Evolutionary conservation across 2,888 invertebrate species (phyloP).

Genomic region (Dromius quadrimaculatus): DNA sequence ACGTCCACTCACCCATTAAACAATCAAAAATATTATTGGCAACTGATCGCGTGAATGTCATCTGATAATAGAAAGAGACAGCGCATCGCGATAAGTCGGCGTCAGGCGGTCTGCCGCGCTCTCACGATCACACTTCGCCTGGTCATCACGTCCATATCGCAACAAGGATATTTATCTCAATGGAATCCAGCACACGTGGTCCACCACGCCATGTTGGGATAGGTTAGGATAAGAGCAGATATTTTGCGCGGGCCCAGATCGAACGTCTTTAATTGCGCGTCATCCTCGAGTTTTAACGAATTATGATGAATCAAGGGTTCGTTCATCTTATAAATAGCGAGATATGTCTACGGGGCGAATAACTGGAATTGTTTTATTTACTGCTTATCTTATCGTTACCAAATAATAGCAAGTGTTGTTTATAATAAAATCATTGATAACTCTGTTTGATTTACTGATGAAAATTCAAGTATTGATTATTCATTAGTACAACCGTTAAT

Average conservation of each 20-base stretch:
- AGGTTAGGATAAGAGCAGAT: not conserved
- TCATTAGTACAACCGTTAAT: constrained; percentile 6
- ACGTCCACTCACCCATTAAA: constrained; percentile 1
- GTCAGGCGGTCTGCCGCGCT: constrained; percentile 8
- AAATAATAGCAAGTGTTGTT: not conserved
- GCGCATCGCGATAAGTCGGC: constrained; percentile 4
- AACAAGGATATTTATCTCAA: not conserved
- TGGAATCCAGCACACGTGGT: constrained; percentile 1
- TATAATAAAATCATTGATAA: constrained; percentile 1
- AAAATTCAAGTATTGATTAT: constrained; percentile 1
- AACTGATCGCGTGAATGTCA: not conserved
- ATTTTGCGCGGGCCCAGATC: not conserved
- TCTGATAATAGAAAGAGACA: not conserved
- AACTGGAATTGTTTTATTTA: constrained; percentile 6
- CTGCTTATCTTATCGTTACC: constrained; percentile 2
- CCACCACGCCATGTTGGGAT: constrained; percentile 2
- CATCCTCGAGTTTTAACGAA: not conserved
- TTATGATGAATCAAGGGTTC: constrained; percentile 5
- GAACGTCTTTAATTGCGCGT: too few relatives aligned
- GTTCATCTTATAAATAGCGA: constrained; percentile 24
- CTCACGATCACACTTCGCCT: constrained; percentile 11
- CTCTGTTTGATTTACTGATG: constrained; percentile 6
- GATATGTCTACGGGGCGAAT: constrained; percentile 10
- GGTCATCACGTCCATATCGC: constrained; percentile 6
- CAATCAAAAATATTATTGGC: constrained; percentile 5